Evolutionary conservation across 2,888 invertebrate species (phyloP).

Genomic region (Entomobrya proxima): DNA sequence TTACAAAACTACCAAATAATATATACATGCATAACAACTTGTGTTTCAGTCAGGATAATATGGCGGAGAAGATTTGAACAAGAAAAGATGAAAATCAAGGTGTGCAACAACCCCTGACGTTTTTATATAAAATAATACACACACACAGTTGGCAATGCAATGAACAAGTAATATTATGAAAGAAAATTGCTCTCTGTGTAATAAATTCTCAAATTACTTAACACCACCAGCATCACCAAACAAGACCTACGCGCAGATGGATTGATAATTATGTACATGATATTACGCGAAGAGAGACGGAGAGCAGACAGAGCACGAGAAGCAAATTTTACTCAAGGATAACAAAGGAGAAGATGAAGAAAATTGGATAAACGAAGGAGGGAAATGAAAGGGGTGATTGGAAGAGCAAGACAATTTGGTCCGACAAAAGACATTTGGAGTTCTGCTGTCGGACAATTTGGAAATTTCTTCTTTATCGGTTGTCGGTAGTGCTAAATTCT

Average conservation of each 20-base stretch:
- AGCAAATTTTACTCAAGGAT: no score
- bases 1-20: neutral
- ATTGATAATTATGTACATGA: neutral
- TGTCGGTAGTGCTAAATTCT: no score
- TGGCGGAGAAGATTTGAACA: neutral
- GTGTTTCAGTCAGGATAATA: neutral
- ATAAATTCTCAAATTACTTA: conserved; percentile 50
- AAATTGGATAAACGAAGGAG: no score
- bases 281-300: neutral
- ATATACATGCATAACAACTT: neutral
- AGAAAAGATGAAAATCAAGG: conserved; percentile 13
- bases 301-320: no score
- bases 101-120: conserved; percentile 20
- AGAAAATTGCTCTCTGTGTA: conserved; percentile 23
- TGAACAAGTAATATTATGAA: conserved; percentile 35
- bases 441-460: no score
- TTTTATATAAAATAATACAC: conserved; percentile 11
- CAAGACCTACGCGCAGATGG: neutral
- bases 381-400: no score
- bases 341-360: no score
- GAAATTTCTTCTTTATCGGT: no score
- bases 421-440: no score
- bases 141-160: conserved; percentile 1
- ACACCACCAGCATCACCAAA: conserved; percentile 34
- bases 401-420: no score